Evolutionary conservation across 2,888 invertebrate species (phyloP).

Genomic region (Eupelmus urozonus): DNA sequence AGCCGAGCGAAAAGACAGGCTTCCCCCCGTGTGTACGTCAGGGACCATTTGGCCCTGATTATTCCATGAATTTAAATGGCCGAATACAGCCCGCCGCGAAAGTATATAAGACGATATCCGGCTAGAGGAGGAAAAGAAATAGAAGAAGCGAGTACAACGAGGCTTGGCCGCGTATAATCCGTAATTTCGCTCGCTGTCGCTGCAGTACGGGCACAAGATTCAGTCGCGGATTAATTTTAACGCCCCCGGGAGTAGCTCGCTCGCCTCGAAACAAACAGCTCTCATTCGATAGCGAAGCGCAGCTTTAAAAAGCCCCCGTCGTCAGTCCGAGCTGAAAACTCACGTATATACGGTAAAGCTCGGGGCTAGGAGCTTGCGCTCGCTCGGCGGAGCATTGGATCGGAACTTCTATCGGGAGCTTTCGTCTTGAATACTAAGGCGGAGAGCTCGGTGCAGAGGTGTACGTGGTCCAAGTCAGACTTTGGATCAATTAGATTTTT

Average conservation of each 20-base stretch:
- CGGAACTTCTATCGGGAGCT: slow-evolving; percentile 25
- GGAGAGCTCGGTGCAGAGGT: neutral
- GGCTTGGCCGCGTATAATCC: slow-evolving; percentile 64
- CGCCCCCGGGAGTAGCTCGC: slow-evolving; percentile 56
- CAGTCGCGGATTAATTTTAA: slow-evolving; percentile 66
- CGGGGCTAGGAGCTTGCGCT: too few relatives aligned
- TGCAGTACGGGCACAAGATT: slow-evolving; percentile 45
- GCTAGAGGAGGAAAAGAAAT: neutral
- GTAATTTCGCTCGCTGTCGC: slow-evolving; percentile 66
- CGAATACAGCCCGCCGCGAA: slow-evolving; percentile 12
- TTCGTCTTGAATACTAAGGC: slow-evolving; percentile 46
- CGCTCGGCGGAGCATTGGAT: slow-evolving; percentile 22
- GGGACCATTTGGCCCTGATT: slow-evolving; percentile 64
- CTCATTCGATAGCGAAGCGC: too few relatives aligned
- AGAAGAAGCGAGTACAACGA: neutral
- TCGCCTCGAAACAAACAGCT: too few relatives aligned
- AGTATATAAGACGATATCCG: slow-evolving; percentile 14
- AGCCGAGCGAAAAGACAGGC: neutral
- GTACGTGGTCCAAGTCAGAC: neutral
- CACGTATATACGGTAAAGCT: slow-evolving; percentile 31
- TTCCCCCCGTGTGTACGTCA: slow-evolving; percentile 20
- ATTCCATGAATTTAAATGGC: slow-evolving; percentile 76
- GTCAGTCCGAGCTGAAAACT: neutral
- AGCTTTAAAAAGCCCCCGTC: too few relatives aligned
- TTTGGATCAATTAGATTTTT: slow-evolving; percentile 54